Conservation (phyloP, 2,888 invertebrate species). For the Latheticus oryzae region DNA sequence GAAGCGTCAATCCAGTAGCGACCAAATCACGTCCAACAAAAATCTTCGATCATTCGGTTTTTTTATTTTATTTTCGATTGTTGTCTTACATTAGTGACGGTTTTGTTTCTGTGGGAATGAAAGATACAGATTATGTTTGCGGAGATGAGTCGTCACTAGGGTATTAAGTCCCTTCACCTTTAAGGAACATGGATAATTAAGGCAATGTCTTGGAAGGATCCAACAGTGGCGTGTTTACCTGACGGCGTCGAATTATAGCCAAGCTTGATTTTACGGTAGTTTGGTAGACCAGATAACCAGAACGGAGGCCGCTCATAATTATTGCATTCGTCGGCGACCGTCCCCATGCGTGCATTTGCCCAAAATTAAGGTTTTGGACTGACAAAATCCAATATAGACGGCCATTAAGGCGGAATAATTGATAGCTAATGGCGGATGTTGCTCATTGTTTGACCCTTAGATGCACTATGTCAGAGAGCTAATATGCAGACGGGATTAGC, state of each 20-base stretch:
- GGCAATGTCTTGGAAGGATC: constrained; percentile 24
- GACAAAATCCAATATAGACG: constrained; percentile 39
- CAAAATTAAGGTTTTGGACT: constrained; percentile 39
- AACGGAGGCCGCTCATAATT: constrained; percentile 48
- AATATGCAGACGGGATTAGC: no score
- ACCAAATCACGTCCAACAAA: not conserved
- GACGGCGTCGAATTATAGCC: constrained; percentile 42
- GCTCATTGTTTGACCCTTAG: constrained; percentile 21
- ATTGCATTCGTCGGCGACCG: constrained; percentile 49
- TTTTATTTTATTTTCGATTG: not conserved
- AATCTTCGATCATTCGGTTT: not conserved
- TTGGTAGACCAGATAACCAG: constrained; percentile 42
- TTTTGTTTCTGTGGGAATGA: not conserved
- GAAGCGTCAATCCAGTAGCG: not conserved
- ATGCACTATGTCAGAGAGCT: not conserved
- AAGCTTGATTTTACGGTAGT: constrained; percentile 48
- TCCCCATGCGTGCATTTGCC: constrained; percentile 41
- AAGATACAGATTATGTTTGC: not conserved
- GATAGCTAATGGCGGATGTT: constrained; percentile 32
- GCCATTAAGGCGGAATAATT: constrained; percentile 41
- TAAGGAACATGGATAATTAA: constrained; percentile 19
- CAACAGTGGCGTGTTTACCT: constrained; percentile 49
- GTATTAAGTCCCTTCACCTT: constrained; percentile 2
- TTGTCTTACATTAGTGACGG: not conserved
- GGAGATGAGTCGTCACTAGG: constrained; percentile 3